phyloP scores from a whole-genome alignment of 2,797 vertebrate species.

The Lithobates pipiens region DNA sequence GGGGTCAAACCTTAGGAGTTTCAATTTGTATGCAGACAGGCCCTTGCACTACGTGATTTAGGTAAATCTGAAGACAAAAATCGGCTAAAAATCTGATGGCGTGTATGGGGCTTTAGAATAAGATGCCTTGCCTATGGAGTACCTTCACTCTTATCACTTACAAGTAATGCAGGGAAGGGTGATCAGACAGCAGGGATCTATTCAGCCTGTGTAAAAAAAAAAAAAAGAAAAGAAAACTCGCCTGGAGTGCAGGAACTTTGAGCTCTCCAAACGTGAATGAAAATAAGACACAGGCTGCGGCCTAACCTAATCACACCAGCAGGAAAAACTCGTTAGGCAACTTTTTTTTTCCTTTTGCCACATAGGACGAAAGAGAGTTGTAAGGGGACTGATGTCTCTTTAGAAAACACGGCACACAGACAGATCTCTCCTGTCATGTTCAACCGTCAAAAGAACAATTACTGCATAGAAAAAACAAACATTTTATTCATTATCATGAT shows the following conservation, averaged over 20 bases:
- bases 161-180: neutral
- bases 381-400: neutral
- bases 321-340: slow-evolving; percentile 7
- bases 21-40: no score
- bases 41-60: no score
- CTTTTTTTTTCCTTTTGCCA: slow-evolving; percentile 6
- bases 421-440: neutral
- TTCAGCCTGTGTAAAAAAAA: neutral
- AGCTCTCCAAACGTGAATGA: slow-evolving; percentile 5
- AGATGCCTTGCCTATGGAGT: neutral
- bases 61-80: no score
- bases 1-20: no score
- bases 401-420: neutral
- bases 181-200: neutral
- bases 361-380: neutral
- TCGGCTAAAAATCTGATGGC: no score
- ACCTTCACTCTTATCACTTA: neutral
- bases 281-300: neutral
- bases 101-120: no score
- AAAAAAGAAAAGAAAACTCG: neutral
- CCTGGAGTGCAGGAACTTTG: neutral
- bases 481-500: neutral
- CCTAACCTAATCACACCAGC: slow-evolving; percentile 10
- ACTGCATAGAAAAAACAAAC: neutral
- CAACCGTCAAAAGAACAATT: slow-evolving; percentile 8